Base-by-base conservation (phyloP, 2,888 invertebrate genomes). In the Agrotis clavis region DNA sequence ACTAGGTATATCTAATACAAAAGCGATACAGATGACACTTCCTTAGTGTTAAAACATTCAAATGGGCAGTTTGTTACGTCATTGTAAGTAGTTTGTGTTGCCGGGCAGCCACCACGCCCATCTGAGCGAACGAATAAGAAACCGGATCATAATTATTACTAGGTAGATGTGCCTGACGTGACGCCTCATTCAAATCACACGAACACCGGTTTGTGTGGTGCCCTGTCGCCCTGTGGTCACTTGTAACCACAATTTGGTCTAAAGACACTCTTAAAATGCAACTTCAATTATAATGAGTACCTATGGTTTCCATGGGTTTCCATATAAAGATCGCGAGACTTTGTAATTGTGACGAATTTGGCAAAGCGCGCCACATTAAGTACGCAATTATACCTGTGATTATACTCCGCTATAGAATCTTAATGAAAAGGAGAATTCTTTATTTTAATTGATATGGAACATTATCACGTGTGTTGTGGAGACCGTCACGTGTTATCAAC, bases 31-130 rank as follows among this genome's bases (percentile, higher is more conserved):
- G 71, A 80, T 71, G 81, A 81, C 81, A 84, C 86, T 88, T 87
- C 87, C 84, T 80, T 77, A 77, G 70, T 81, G 75, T 76, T 80
- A 83, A 82, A 41, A 74, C 80, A 88, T 87, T 83, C 71, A 80
- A 88, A 88, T 88, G 82, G 82, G 74, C 74, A 81, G 79, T 81
- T 67, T 72, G 71, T 83, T 83, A 80, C 87, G 87, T 88, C 84
- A 87, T 73, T 80, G 72, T 84, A 69, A 71, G 67, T 82, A 67
- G 77, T 81, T 82, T 70, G 77, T 85, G 88, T 88, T 86, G 85
- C 81, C 59, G 69, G 85, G 79, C 85, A 83, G 80, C 67, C 77
- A 86, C 89, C 87, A 90, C 88, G 87, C 88, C 87, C 89, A 87
- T 88, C 82, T 64, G 65, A 74, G 85, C 77, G 84, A 79, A 79